A percentile compares a stretch with the other conserved stretches of the same genome.
phyloP scores from a whole-genome alignment of 53 echinoderm and acorn worm genomes.

The Antedon mediterranea region DNA sequence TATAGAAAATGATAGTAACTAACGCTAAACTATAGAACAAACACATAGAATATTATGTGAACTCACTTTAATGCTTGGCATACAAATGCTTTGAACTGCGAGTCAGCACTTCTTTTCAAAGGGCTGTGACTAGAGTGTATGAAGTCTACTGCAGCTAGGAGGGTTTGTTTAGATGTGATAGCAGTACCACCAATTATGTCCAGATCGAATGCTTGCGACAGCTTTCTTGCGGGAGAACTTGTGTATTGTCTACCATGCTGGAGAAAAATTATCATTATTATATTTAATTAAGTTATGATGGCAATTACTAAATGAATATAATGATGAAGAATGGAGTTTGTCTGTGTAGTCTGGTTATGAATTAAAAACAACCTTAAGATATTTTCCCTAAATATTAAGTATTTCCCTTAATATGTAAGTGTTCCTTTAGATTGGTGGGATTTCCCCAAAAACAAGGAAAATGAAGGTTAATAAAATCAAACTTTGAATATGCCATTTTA shows the following conservation, averaged over 20 bases:
- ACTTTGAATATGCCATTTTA: too few relatives aligned
- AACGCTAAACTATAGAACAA: too few relatives aligned
- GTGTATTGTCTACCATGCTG: conserved; percentile 81
- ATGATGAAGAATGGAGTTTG: background rate
- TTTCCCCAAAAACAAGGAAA: too few relatives aligned
- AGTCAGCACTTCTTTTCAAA: conserved; percentile 66
- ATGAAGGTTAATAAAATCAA: too few relatives aligned
- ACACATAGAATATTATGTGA: too few relatives aligned
- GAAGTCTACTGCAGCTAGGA: conserved; percentile 71
- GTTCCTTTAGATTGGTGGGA: too few relatives aligned
- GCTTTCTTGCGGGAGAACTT: conserved; percentile 68
- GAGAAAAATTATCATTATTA: background rate
- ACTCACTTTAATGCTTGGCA: conserved; percentile 95
- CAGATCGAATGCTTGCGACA: conserved; percentile 84
- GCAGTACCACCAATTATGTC: conserved; percentile 94
- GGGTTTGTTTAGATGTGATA: conserved; percentile 78
- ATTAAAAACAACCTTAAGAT: too few relatives aligned
- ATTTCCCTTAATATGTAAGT: too few relatives aligned
- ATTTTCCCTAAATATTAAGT: too few relatives aligned
- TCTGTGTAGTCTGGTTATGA: too few relatives aligned
- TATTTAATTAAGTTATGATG: too few relatives aligned
- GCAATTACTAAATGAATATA: background rate
- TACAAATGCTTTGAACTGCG: conserved; percentile 83
- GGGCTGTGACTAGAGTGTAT: conserved; percentile 63
- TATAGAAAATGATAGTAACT: too few relatives aligned